phyloP scores from a whole-genome alignment of 23 tunicate species.

The Trididemnum clinides region DNA sequence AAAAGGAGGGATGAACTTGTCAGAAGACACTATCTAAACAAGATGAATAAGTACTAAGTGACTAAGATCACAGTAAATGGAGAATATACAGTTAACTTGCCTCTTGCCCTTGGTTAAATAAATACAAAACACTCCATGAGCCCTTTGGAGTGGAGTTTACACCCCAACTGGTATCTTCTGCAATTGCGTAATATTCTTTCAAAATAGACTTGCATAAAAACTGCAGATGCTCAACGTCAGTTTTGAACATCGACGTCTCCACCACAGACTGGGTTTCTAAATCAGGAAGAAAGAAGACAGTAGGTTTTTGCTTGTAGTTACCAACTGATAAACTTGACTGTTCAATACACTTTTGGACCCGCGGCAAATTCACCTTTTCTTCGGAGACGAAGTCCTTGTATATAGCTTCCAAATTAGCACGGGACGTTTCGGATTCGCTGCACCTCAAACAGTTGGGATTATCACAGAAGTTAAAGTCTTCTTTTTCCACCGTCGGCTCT shows the following conservation, averaged over 20 bases:
- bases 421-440: neutral
- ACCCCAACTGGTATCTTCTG: conserved; percentile 18
- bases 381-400: neutral
- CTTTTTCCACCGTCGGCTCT: neutral
- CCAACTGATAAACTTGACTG: neutral
- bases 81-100: conserved; percentile 21
- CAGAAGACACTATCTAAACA: no score
- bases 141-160: conserved; percentile 59
- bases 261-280: conserved; percentile 29
- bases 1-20: no score
- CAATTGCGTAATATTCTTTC: conserved; percentile 16
- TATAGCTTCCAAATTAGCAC: neutral
- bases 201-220: conserved; percentile 10
- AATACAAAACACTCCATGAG: conserved; percentile 59
- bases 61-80: no score
- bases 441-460: conserved; percentile 14
- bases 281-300: conserved; percentile 43
- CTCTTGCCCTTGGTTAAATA: conserved; percentile 72
- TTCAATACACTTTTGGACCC: neutral
- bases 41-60: no score
- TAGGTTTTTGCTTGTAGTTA: conserved; percentile 6
- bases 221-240: conserved; percentile 52
- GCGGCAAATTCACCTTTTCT: neutral
- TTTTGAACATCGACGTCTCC: neutral
- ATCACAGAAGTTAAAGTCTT: neutral